phyloP scores from a whole-genome alignment of 2,888 invertebrate species.

The Xestia xanthographa region DNA sequence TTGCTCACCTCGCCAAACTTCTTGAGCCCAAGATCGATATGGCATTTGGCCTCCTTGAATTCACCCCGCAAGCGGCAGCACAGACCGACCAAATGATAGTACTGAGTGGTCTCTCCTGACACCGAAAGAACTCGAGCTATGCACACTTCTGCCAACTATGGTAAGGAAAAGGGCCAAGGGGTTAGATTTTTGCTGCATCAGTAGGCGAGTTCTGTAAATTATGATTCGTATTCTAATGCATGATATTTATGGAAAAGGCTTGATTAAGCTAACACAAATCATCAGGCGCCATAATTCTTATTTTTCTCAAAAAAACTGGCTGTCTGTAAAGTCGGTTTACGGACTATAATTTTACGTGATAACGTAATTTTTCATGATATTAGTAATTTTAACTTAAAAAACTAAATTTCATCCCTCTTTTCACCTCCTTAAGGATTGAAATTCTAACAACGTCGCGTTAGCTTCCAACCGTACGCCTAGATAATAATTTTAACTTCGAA shows the following conservation, averaged over 20 bases:
- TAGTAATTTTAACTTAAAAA: too few species aligned
- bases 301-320: background rate
- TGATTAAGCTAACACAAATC: background rate
- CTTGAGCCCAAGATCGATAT: conserved; percentile 73
- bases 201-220: background rate
- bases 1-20: conserved; percentile 81
- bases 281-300: background rate
- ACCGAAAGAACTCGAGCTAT: conserved; percentile 76
- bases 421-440: too few species aligned
- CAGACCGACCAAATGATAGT: conserved; percentile 81
- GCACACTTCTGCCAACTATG: conserved; percentile 83
- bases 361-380: too few species aligned
- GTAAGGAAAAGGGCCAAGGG: background rate
- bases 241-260: background rate
- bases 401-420: too few species aligned
- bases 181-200: background rate
- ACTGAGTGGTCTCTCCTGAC: conserved; percentile 76
- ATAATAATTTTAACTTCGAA: too few species aligned
- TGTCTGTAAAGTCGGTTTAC: too few species aligned
- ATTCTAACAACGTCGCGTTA: too few species aligned
- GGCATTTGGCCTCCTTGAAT: conserved; percentile 79
- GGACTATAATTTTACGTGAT: too few species aligned
- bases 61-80: conserved; percentile 81
- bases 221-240: background rate
- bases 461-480: too few species aligned